Percentiles rank a stretch among this genome's conserved stretches.
These are phyloP conservation scores for Donacobius atricapilla DNA, from an alignment of 2,113 vertebrate species.

Conservation along the genomic window DNA sequence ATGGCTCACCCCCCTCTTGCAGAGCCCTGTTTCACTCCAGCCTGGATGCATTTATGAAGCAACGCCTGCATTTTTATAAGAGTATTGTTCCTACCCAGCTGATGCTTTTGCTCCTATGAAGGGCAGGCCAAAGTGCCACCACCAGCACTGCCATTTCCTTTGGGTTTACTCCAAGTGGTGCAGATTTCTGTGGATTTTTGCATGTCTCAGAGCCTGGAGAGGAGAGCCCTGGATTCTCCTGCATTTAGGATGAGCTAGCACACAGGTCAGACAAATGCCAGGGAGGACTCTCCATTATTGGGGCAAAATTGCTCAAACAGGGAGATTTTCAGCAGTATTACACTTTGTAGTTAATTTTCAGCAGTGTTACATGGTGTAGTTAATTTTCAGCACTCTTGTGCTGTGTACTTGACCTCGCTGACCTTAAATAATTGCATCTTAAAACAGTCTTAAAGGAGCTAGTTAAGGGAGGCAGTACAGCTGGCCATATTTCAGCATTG, in stretches of 20 bases:
- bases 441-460: conserved; percentile 36
- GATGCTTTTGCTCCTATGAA: not conserved
- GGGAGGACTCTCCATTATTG: not conserved
- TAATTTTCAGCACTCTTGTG: not conserved
- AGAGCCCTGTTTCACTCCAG: not conserved
- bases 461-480: not conserved
- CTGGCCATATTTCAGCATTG: conserved; percentile 30
- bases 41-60: not conserved
- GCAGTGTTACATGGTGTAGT: not conserved
- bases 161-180: not conserved
- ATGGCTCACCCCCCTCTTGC: not conserved
- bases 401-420: not conserved
- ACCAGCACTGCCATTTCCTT: not conserved
- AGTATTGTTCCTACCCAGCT: not conserved
- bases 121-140: not conserved
- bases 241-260: not conserved
- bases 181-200: not conserved
- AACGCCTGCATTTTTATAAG: not conserved
- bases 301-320: not conserved
- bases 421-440: conserved; percentile 59
- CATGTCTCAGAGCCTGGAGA: not conserved
- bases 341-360: not conserved
- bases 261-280: accelerated
- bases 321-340: not conserved
- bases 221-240: not conserved